phyloP scores from a whole-genome alignment of 2,888 invertebrate species.

The Agrochola litura region DNA sequence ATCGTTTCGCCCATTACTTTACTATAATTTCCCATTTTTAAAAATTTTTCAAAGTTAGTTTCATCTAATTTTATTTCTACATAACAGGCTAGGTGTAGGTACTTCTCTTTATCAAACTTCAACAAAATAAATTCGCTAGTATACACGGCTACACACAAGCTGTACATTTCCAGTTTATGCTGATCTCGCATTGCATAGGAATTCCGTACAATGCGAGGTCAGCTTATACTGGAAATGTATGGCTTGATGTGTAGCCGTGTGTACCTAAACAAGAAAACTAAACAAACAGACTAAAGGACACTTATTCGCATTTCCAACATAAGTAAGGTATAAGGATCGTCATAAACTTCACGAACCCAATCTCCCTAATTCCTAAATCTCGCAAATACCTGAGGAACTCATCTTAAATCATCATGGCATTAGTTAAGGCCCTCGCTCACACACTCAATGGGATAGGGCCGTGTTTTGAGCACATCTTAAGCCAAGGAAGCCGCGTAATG shows the following conservation, averaged over 20 bases:
- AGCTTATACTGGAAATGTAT: too few species aligned
- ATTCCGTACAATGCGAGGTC: too few species aligned
- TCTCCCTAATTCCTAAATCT: slow-evolving; percentile 40
- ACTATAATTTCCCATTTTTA: too few species aligned
- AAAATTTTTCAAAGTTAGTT: too few species aligned
- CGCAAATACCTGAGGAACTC: slow-evolving; percentile 21
- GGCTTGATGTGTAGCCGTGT: too few species aligned
- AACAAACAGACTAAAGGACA: neutral
- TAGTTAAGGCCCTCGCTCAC: slow-evolving; percentile 28
- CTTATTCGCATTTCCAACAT: neutral
- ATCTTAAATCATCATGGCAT: slow-evolving; percentile 43
- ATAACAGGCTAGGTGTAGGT: too few species aligned
- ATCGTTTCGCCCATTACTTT: neutral
- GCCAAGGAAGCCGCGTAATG: slow-evolving; percentile 34
- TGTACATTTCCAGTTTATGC: too few species aligned
- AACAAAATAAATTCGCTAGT: too few species aligned
- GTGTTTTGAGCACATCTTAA: slow-evolving; percentile 48
- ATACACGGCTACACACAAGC: too few species aligned
- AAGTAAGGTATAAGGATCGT: slow-evolving; percentile 4
- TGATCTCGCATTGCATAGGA: too few species aligned
- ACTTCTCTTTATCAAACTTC: neutral
- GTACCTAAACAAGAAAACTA: neutral
- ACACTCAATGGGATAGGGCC: slow-evolving; percentile 19
- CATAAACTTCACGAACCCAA: slow-evolving; percentile 38
- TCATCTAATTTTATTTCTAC: neutral